Evolutionary conservation across 2,888 invertebrate species (phyloP), one percentile per base, ranked within the genome.

Genomic region (Suillia variegata): DNA sequence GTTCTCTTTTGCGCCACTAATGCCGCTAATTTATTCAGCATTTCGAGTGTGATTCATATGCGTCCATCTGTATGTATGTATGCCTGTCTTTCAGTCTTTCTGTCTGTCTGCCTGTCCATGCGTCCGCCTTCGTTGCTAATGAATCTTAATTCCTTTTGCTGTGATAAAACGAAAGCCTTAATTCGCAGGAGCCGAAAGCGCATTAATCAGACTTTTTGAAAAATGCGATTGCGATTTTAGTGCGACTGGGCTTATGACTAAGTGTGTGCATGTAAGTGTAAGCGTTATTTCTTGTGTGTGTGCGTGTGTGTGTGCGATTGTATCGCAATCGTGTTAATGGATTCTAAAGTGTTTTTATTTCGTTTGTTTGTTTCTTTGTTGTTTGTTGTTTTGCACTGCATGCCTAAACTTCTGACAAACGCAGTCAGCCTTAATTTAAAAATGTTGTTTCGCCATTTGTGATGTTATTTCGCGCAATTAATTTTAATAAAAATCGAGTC

Each of bases 1-100:
- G n/a, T n/a, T n/a, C n/a, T n/a, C n/a, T n/a, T n/a, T n/a, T n/a
- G n/a, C n/a, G n/a, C 20, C 18, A 5, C 3, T 3, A 45, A 20
- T 45, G 45, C 45, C 18, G 18, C 18, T 45, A 45, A 45, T 45
- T 45, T 18, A 45, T 45, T 45, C 17, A 18, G 45, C 45, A 45
- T 45, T 18, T 45, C 13, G 45, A 10, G 45, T 5, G n/a, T 38
- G 38, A 38, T 12, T 38, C 38, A 45, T 20, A 13, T 3, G 45
- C 45, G 45, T 6, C 45, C 8, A n/a, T 13, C 4, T 8, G 31
- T 31, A 12, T 31, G 31, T 31, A 8, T 17, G 5, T 45, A 8
- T 20, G 45, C 20, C 20, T 38, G 8, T 38, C 12, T n/a, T 6
- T 38, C 13, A 6, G 38, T 38, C 38, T 4, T 38, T 38, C 12